Conservation (phyloP, 1,140 invertebrate genomes). For the Maniola jurtina region DNA sequence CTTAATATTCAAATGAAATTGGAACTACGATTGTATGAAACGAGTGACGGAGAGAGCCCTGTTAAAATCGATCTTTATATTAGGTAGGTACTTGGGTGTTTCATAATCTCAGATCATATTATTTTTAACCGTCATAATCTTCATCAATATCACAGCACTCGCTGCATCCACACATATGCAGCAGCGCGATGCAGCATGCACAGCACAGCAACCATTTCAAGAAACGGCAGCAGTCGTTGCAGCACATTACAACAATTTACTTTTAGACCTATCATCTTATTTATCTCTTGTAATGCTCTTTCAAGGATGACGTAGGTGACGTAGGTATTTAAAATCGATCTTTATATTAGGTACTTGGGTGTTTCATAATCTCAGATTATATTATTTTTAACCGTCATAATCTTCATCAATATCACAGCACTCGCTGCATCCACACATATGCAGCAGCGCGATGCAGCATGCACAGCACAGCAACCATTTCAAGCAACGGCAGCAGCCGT, state of each 20-base stretch:
- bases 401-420: conserved; percentile 30
- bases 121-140: not conserved
- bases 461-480: conserved; percentile 40
- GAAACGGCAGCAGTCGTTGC: conserved; percentile 31
- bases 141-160: conserved; percentile 28
- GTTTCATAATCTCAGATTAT: too few species aligned
- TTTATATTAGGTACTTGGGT: too few species aligned
- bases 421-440: conserved; percentile 35
- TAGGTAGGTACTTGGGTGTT: not conserved
- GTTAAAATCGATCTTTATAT: not conserved
- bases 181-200: conserved; percentile 34
- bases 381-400: not conserved
- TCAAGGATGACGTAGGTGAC: too few species aligned
- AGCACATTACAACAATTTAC: conserved; percentile 26
- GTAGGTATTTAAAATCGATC: too few species aligned
- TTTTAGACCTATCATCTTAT: too few species aligned
- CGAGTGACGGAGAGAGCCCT: too few species aligned
- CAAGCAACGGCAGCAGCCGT: conserved; percentile 34
- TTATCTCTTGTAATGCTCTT: too few species aligned
- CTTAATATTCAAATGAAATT: too few species aligned
- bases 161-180: conserved; percentile 36
- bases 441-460: conserved; percentile 33
- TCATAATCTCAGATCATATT: not conserved
- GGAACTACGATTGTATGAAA: too few species aligned
- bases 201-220: conserved; percentile 39